Evolutionary conservation across 35 echinoderm and acorn worm genomes (phyloP).

Genomic region (Apostichopus japonicus): DNA sequence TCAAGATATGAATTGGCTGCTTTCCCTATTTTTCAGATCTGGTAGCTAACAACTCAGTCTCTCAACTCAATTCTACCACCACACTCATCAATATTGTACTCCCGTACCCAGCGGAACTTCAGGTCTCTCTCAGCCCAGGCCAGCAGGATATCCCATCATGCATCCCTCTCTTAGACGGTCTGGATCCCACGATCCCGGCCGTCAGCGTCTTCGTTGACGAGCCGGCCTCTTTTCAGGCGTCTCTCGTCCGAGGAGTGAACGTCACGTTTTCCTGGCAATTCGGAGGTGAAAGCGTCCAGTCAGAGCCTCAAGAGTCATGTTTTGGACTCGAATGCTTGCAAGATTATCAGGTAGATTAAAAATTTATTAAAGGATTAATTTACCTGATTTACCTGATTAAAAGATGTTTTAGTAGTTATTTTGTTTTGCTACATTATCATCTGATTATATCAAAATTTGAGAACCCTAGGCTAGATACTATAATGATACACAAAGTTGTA

Average conservation of each 20-base stretch:
- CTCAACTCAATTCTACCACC: constrained; percentile 30
- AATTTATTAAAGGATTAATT: neutral
- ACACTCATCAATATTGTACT: constrained; percentile 67
- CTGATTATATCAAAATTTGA: too few species aligned
- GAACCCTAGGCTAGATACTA: too few species aligned
- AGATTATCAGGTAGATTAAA: constrained; percentile 68
- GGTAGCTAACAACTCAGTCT: constrained; percentile 66
- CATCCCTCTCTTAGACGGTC: constrained; percentile 53
- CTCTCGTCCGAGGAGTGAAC: constrained; percentile 71
- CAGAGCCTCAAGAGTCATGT: constrained; percentile 48
- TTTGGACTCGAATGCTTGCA: constrained; percentile 70
- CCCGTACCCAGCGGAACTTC: constrained; percentile 77
- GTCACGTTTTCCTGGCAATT: constrained; percentile 84
- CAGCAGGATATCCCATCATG: constrained; percentile 79
- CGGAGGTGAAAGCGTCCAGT: constrained; percentile 36
- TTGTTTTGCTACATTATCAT: too few species aligned
- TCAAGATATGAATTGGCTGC: neutral
- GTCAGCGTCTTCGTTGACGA: constrained; percentile 71
- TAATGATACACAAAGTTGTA: too few species aligned
- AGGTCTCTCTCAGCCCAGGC: constrained; percentile 64
- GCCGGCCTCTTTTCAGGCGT: constrained; percentile 70
- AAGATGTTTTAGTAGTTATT: too few species aligned
- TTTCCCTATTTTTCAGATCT: constrained; percentile 62
- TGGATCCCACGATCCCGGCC: constrained; percentile 1
- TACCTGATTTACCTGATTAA: too few species aligned